Conservation (phyloP, 2,888 invertebrate genomes). For the Eumacrocentrus americanus region DNA sequence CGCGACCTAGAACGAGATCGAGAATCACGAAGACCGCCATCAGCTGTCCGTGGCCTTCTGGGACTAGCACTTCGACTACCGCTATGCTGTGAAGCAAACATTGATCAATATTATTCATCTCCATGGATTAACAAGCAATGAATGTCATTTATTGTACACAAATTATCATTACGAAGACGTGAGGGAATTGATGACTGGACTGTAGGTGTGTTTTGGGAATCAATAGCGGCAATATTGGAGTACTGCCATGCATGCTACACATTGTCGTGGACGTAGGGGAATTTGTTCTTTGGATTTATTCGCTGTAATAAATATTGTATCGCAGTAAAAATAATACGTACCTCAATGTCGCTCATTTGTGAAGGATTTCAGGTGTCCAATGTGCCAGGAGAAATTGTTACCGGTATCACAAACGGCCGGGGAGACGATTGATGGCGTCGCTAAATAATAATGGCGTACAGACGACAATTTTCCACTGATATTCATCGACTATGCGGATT, state of each 20-base stretch:
- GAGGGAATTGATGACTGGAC: background rate
- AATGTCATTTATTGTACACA: background rate
- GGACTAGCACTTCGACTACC: constrained; percentile 56
- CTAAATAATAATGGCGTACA: constrained; percentile 47
- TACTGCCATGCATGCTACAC: background rate
- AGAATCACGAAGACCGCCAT: constrained; percentile 52
- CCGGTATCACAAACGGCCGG: constrained; percentile 20
- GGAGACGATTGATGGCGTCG: constrained; percentile 41
- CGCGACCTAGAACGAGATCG: constrained; percentile 59
- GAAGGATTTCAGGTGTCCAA: constrained; percentile 15
- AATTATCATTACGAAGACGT: background rate
- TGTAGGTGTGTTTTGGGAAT: background rate
- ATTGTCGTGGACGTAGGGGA: background rate
- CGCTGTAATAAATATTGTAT: background rate
- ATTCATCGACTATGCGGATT: background rate
- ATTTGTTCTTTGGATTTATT: background rate
- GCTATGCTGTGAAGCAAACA: constrained; percentile 46
- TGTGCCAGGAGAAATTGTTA: constrained; percentile 25
- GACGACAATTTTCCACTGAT: constrained; percentile 24
- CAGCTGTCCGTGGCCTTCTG: constrained; percentile 49
- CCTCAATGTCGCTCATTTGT: constrained; percentile 55
- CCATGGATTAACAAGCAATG: too few relatives aligned
- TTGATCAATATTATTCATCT: background rate
- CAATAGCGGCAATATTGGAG: background rate
- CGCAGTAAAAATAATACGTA: constrained; percentile 32